Conservation (phyloP, 2,888 invertebrate genomes). For the Priapulus caudatus region DNA sequence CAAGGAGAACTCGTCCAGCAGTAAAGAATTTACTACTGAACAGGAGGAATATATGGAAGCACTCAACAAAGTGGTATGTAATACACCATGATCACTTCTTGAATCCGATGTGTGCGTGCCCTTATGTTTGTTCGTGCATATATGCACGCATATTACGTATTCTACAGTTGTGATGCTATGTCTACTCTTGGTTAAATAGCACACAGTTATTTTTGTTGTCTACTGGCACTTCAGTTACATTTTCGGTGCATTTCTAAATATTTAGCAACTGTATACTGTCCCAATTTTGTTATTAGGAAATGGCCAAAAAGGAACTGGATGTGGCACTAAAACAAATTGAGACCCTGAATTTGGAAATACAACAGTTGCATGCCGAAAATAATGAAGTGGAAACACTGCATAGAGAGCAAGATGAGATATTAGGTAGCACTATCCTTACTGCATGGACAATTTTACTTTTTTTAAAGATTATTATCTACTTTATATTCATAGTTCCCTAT, state of each 20-base stretch:
- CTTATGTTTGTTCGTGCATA: no score
- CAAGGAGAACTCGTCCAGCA: conserved; percentile 34
- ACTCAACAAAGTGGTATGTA: conserved; percentile 33
- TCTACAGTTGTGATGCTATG: no score
- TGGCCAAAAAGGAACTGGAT: conserved; percentile 37
- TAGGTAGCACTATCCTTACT: conserved; percentile 40
- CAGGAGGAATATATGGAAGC: conserved; percentile 41
- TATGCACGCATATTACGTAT: no score
- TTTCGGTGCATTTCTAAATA: no score
- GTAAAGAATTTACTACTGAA: conserved; percentile 36
- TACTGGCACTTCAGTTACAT: no score
- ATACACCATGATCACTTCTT: no score
- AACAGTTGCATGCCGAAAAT: conserved; percentile 33
- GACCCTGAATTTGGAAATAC: conserved; percentile 30
- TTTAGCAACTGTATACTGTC: no score
- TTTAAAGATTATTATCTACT: not conserved
- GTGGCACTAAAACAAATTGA: conserved; percentile 32
- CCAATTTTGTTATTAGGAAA: no score
- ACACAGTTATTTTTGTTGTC: no score
- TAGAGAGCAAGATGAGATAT: conserved; percentile 40
- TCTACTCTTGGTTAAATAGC: no score
- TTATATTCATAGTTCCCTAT: no score
- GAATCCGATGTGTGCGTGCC: no score
- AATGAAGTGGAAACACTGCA: conserved; percentile 39
- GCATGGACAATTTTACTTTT: conserved; percentile 3